Evolutionary conservation across 2,113 vertebrate genomes (phyloP), one percentile per base, ranked within the genome.

Genomic region (Scopus umbretta): DNA sequence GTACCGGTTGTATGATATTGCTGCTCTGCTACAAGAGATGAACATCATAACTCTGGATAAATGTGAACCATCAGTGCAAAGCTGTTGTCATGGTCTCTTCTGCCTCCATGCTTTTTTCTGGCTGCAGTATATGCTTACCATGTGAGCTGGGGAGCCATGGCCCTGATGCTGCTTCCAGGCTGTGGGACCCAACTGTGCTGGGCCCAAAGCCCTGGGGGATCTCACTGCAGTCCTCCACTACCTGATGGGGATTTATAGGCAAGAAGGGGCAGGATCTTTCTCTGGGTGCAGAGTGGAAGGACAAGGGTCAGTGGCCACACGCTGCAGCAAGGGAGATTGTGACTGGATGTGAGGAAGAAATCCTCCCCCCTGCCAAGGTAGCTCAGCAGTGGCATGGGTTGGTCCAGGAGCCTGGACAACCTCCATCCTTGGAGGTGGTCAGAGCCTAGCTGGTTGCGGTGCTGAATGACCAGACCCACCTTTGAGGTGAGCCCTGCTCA

Each of bases 401-500:
- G 66, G 42, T 40, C 45, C 3, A 27, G 61, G 19, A 88, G 16
- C n/a, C 30, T 36, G 14, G 47, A 32, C 9, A 40, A 27, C 7
- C 16, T 63, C 47, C 11, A 26, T 67, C 27, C 34, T 34, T 67
- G 47, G 30, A 78, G n/a, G 2, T 43, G 36, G 29, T 25, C 42
- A 89, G 38, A 49, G 27, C 56, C 19, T 17, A 10, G 59, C 21
- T 71, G 21, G 20, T 58, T 3, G 5, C 4, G 16, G 16, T 34
- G 12, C 66, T 71, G n/a, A 74, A 52, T 16, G 40, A 19, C 20
- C 40, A 80, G 58, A 63, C 6, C 38, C 36, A 61, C 25, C 25
- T n/a, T 16, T 13, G 18, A 53, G 30, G 38, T 32, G 21, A 59
- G 42, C 26, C 34, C 42, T 73, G 43, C 38, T 63, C 0, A 0